These are phyloP conservation scores for Slavum lentiscoides DNA, from an alignment of 2,888 invertebrate species.

Conservation along the genomic window DNA sequence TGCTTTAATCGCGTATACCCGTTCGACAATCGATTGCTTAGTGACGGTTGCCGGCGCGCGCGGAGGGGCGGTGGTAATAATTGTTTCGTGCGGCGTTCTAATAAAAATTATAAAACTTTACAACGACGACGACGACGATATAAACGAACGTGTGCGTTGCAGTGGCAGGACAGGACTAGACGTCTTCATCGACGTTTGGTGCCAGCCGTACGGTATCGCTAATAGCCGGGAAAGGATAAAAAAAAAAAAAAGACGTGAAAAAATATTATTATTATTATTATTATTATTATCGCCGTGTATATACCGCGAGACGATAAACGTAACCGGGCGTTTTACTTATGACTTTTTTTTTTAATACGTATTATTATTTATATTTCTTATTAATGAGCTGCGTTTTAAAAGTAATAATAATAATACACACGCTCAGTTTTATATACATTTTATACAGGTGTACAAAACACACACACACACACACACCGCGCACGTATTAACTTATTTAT, in stretches of 20 bases:
- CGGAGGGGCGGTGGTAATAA: not conserved
- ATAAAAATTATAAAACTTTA: constrained; percentile 52
- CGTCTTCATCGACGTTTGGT: constrained; percentile 53
- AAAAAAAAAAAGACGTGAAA: constrained; percentile 33
- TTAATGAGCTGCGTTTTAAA: constrained; percentile 48
- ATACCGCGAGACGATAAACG: constrained; percentile 31
- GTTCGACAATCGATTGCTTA: constrained; percentile 23
- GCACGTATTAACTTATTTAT: constrained; percentile 4
- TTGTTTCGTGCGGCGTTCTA: constrained; percentile 51
- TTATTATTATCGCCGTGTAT: constrained; percentile 30
- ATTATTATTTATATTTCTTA: constrained; percentile 14
- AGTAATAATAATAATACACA: constrained; percentile 15
- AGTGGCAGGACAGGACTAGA: not conserved
- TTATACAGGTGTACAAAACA: too few relatives aligned
- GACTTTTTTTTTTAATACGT: not conserved
- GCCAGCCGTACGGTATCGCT: constrained; percentile 51
- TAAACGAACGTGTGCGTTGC: not conserved
- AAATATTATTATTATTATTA: not conserved
- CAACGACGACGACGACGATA: not conserved
- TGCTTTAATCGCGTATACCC: too few relatives aligned
- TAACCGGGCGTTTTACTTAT: constrained; percentile 44
- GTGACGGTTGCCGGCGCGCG: not conserved
- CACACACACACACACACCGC: not conserved
- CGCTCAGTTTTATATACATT: too few relatives aligned
- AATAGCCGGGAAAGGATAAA: constrained; percentile 8